Evolutionary conservation across 2,888 invertebrate species (phyloP).

Genomic region (Ichneumoninae sp.): DNA sequence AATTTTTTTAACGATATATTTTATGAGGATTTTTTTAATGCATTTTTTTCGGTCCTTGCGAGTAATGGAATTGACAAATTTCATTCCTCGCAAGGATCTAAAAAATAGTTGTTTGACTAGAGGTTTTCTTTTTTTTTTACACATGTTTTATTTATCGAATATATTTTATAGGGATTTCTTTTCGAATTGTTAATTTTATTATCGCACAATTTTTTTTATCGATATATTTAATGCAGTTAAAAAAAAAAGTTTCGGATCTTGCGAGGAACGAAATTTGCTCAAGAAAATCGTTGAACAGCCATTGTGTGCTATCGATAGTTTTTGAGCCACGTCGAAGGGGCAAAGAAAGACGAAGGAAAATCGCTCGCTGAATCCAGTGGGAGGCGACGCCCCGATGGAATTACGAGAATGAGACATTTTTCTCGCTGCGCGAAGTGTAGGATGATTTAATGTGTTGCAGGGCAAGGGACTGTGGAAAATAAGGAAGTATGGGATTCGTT

Average conservation of each 20-base stretch:
- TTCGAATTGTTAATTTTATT: no score
- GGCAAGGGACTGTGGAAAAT: background rate
- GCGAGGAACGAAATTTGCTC: background rate
- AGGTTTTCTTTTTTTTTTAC: no score
- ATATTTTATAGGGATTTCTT: no score
- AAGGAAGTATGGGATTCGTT: background rate
- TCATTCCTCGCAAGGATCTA: no score
- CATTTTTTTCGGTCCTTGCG: no score
- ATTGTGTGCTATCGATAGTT: background rate
- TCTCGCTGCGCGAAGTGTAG: background rate
- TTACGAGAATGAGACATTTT: slow-evolving; percentile 16
- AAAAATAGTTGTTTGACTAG: no score
- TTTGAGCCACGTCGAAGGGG: background rate
- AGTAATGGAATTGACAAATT: no score
- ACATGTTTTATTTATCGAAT: no score
- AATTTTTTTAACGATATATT: background rate
- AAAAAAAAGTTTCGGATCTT: background rate
- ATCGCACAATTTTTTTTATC: background rate
- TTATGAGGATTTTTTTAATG: background rate
- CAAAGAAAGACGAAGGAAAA: slow-evolving; percentile 19
- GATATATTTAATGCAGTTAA: background rate
- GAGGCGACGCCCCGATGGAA: slow-evolving; percentile 24
- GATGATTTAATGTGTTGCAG: background rate
- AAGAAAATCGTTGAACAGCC: slow-evolving; percentile 1
- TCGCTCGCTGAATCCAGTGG: slow-evolving; percentile 35